Base-by-base conservation (phyloP, 64 coral and sea anemone genomes). In the Montipora capricornis region DNA sequence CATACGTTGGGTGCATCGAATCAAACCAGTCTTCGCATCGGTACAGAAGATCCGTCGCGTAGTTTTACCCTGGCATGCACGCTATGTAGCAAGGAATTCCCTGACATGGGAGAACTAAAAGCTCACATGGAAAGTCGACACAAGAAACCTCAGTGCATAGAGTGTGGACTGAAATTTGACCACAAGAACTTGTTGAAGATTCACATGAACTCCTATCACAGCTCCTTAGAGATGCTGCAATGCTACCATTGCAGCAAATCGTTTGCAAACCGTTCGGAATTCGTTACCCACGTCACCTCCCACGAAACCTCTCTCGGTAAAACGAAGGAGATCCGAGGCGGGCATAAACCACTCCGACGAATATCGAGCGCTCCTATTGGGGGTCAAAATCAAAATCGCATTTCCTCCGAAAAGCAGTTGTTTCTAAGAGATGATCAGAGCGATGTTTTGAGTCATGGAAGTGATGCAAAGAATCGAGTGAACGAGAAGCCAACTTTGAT, bases 141-240 rank as follows among this genome's bases (percentile, higher is more conserved):
- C 60, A 91, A 87, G 59, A 91, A 83, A 29, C 96, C 93, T 3
- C 93, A 80, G 19, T 97, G 96, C 29, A 89, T 66, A 20, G 96
- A 97, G 82, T 97, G 96, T 59, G 93, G 96, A 8, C 75, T 95
- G 11, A 60, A 90, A 26, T 97, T 97, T 22, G 96, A 97, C 68
- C 96, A 97, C 89, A 97, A 93, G 92, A 97, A 97, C 69, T 67
- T 97, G 49, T 67, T 97, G 16, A 90, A 91, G 62, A 97, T 97
- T 20, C 96, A 97, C 49, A 95, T 97, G 62, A 93, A 97, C 48
- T 95, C 91, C 0, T 97, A 97, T 26, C 96, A 97, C 53, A 97
- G 96, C 44, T 94, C 88, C 16, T 61, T 95, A 15, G 96, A 97
- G 9, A 87, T 97, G 22, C 26, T 95, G 60, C 93, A 97, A 44